Evolutionary conservation across 2,113 vertebrate species (phyloP), one percentile per base, ranked within the genome.

Genomic region (Oreochromis spilurus): DNA sequence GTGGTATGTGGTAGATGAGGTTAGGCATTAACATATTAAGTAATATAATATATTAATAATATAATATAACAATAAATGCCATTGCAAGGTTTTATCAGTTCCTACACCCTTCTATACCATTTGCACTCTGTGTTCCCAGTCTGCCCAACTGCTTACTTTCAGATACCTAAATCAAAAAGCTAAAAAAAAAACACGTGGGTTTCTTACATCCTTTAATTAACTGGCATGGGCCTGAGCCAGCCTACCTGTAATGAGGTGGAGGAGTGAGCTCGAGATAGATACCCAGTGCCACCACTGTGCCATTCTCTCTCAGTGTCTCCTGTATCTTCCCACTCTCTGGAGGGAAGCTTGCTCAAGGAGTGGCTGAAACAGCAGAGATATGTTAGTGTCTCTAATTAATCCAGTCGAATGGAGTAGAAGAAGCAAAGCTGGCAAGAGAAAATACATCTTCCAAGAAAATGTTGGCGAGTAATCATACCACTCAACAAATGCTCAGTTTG

Each of bases 281-380:
- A 87, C 11, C 95, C 95, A 29, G 91, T 89, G 65, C 94, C 93
- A 21, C 89, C 31, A 5, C 87, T 78, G 31, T 84, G 78, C 91
- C 93, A 84, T 13, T 95, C 94, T 81, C 88, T 95, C 5, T 95
- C 95, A 1, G 90, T 86, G 9, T 96, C 96, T 26, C 81, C 91
- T 1, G 89, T 58, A 2, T 96, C 94, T 1, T 96, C 95, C 95
- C 96, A 95, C 11, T 94, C 94, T 84, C 91, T 95, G 86, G 93
- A 95, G 11, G 93, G 94, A 58, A 93, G 91, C 88, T 94, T 96
- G 83, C 87, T 94, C 29, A 96, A 84, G 52, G 95, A 96, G 84
- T 97, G 96, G 88, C 96, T 97, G 82, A n/a, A 90, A 90, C 19
- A 29, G 79, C 52, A 85, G 67, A 83, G 24, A 70, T 26, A 26